phyloP scores from a whole-genome alignment of 2,888 invertebrate species.

The Polylopha cassiicola region DNA sequence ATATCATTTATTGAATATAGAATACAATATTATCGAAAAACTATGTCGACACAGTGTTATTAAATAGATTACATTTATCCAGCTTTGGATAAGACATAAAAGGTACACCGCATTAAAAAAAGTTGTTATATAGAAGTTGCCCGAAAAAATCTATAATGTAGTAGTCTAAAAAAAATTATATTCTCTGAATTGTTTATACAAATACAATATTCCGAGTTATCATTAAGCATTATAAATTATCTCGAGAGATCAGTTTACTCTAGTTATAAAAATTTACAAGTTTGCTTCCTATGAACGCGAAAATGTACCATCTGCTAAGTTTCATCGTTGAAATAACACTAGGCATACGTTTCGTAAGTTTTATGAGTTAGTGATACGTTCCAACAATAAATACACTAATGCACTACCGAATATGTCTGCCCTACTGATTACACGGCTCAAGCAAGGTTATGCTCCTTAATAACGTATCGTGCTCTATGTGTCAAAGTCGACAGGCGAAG shows the following conservation, averaged over 20 bases:
- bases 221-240: conserved; percentile 70
- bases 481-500: conserved; percentile 16
- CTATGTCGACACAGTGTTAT: conserved; percentile 72
- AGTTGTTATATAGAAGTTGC: conserved; percentile 57
- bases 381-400: conserved; percentile 67
- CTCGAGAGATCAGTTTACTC: conserved; percentile 75
- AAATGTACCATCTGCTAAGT: conserved; percentile 57
- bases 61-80: conserved; percentile 59
- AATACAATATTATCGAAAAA: conserved; percentile 75
- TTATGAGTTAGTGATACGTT: conserved; percentile 57
- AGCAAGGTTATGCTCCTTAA: conserved; percentile 48
- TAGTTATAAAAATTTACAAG: conserved; percentile 75
- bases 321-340: conserved; percentile 63
- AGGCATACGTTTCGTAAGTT: conserved; percentile 55
- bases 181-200: conserved; percentile 70
- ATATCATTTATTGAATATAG: conserved; percentile 75
- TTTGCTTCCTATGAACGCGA: conserved; percentile 64
- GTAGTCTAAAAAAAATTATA: conserved; percentile 67
- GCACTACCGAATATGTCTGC: conserved; percentile 63
- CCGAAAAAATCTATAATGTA: conserved; percentile 58
- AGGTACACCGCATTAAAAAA: conserved; percentile 55
- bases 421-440: conserved; percentile 66
- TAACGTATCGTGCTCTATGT: conserved; percentile 44
- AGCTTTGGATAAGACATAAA: conserved; percentile 57
- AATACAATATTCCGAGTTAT: conserved; percentile 71